Evolutionary conservation across 1,140 invertebrate species (phyloP), one percentile per base, ranked within the genome.

Genomic region (Odontomachus brunneus): DNA sequence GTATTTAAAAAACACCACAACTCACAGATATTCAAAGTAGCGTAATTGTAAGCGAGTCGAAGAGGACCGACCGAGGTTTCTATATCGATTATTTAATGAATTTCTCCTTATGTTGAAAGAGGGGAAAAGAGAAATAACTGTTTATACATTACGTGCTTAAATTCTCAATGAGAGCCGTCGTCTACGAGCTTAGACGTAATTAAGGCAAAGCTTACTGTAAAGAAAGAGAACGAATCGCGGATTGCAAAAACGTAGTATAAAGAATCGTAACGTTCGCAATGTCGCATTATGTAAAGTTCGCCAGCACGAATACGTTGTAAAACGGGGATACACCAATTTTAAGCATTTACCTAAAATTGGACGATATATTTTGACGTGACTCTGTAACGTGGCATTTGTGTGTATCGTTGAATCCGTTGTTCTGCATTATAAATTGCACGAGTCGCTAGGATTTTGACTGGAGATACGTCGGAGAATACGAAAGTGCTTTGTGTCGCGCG

Each of bases 61-160:
- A 9, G 17, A 22, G 12, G 2, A 71, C 29, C 22, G 19, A 38
- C 15, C 44, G 33, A 78, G 33, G 65, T 80, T 80, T 80, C 53
- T 80, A 80, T 65, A 19, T 76, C 48, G 48, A 69, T 80, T 80
- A 51, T 48, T 80, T 80, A 59, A 80, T 69, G 71, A 69, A 80
- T 71, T 59, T 80, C 51, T 69, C 55, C 69, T 69, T 80, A 55
- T 67, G 65, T 80, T 80, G 29, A 78, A 49, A 22, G 29, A 44
- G 38, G 9, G 29, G 29, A 5, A 33, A 5, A 33, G 29, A 44
- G 38, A 44, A 44, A 11, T 4, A 80, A 44, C n/a, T 71, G 65
- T 80, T 59, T 44, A 44, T 44, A 44, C 38, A 59, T 55, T 71
- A 48, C 22, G 48, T 0, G 19, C 51, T 11, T 80, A 55, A 57